These are phyloP conservation scores for Diprion similis DNA, from an alignment of 1,140 invertebrate species.

Conservation along the genomic window DNA sequence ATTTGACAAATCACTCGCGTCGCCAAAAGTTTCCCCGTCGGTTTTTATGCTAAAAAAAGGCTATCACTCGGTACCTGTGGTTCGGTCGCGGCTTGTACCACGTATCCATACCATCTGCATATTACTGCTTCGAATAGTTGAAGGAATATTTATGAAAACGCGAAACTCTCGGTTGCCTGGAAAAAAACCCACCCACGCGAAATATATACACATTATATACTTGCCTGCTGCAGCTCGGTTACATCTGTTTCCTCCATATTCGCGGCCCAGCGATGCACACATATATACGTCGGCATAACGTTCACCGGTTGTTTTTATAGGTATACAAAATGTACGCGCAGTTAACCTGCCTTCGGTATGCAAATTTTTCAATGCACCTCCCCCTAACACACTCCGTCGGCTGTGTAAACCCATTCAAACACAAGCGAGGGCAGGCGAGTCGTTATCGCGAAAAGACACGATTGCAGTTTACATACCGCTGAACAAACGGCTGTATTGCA, in stretches of 20 bases:
- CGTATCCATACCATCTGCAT: neutral
- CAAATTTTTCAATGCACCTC: neutral
- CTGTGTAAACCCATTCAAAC: neutral
- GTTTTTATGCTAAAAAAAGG: too few relatives aligned
- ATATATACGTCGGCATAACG: neutral
- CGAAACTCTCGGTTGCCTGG: neutral
- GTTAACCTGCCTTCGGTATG: neutral
- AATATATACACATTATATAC: neutral
- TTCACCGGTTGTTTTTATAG: too few relatives aligned
- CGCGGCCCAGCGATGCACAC: neutral
- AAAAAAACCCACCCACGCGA: neutral
- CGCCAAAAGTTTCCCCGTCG: neutral
- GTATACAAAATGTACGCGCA: neutral
- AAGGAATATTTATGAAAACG: constrained; percentile 5
- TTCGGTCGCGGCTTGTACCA: too few relatives aligned
- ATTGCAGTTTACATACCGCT: too few relatives aligned
- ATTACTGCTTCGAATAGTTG: neutral
- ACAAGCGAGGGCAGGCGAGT: too few relatives aligned
- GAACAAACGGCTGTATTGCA: too few relatives aligned
- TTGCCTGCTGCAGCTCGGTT: neutral
- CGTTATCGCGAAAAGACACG: too few relatives aligned
- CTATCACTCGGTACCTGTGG: too few relatives aligned
- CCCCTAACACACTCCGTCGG: neutral
- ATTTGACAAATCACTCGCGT: neutral
- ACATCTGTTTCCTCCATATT: constrained; percentile 1